Conservation (phyloP, 1,140 invertebrate species). For the Papilio polyxenes region DNA sequence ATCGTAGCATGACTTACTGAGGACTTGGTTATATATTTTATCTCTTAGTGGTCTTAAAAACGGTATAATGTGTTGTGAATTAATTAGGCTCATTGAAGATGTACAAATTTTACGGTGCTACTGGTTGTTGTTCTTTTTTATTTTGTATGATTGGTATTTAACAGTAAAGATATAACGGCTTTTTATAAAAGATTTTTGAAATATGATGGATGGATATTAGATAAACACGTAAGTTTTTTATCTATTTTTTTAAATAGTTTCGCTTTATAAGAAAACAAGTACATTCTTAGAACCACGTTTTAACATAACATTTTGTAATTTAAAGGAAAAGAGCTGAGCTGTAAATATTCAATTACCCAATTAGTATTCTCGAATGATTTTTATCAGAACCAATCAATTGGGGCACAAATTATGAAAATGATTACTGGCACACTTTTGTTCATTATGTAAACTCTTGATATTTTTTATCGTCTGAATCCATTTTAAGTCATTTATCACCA, state of each 20-base stretch:
- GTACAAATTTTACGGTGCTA: slow-evolving; percentile 45
- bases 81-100: slow-evolving; percentile 64
- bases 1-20: slow-evolving; percentile 59
- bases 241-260: too few species aligned
- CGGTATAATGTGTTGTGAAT: slow-evolving; percentile 66
- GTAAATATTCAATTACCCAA: background rate
- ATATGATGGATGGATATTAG: too few species aligned
- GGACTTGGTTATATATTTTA: slow-evolving; percentile 56
- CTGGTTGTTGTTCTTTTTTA: slow-evolving; percentile 12
- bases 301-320: background rate
- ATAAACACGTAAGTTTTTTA: too few species aligned
- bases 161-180: slow-evolving; percentile 20
- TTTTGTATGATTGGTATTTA: background rate
- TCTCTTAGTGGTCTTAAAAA: slow-evolving; percentile 54
- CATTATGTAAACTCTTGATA: background rate
- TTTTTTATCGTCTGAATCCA: background rate
- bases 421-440: background rate
- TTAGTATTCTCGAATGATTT: background rate
- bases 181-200: background rate
- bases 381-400: background rate
- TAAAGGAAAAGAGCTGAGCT: background rate
- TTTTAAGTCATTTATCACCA: background rate
- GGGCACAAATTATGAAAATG: slow-evolving; percentile 5
- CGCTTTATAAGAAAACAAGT: too few species aligned
- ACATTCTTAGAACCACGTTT: background rate